Base-by-base conservation (phyloP, 2,113 vertebrate genomes). In the Tautogolabrus adspersus region DNA sequence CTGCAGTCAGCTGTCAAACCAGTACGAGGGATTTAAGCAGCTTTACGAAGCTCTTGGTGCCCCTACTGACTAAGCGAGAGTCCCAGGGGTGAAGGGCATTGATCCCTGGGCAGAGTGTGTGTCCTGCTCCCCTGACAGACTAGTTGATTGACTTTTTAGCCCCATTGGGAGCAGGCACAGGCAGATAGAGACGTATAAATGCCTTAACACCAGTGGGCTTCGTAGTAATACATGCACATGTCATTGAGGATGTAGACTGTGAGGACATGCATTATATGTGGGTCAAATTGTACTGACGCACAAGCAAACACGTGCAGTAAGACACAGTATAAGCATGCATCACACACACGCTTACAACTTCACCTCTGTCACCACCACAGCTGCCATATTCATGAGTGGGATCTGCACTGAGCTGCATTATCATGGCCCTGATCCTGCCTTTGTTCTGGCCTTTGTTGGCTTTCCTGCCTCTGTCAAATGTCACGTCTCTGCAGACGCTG, bases 381-480 rank as follows among this genome's bases (percentile, higher is more conserved):
- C 81, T 84, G 85, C 87, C 90, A 83, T 92, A 91, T 93, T 93
- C 86, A 92, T 93, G 89, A 89, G 91, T 26, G 68, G 73, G 77
- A 86, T 86, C 55, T 67, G 75, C 77, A 47, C 72, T 65, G 82
- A 80, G 88, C 76, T 74, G 72, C 85, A 88, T 91, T 86, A 84
- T 71, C 81, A 82, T 78, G 72, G 86, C 83, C 79, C 81, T 64
- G 80, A 83, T 83, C 68, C 73, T 58, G 86, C 85, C 88, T 92
- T 88, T 91, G 83, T 88, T 83, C 79, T 87, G 71, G 75, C 76
- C 87, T 91, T 92, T 91, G 93, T 94, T 93, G 90, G 93, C 90
- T 93, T 87, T 93, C 77, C 60, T 66, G 75, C 74, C 56, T 79
- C 82, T 55, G 60, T 90, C 82, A 95, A 95, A 95, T 95, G 94